These are phyloP conservation scores for Caretta caretta DNA, from an alignment of 2,113 vertebrate species.

Conservation along the genomic window DNA sequence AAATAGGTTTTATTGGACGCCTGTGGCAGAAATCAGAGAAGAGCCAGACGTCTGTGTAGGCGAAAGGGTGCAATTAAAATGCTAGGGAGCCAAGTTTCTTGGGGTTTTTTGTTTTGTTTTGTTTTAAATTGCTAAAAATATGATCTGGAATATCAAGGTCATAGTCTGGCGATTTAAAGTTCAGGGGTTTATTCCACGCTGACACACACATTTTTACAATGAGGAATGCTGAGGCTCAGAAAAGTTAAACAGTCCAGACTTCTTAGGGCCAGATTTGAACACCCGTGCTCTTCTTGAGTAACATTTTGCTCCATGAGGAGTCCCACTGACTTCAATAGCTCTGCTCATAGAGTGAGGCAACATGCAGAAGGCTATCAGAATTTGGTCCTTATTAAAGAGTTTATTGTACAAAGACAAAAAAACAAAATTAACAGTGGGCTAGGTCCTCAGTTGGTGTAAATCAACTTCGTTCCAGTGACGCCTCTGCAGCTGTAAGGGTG, in stretches of 20 bases:
- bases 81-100: neutral
- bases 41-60: neutral
- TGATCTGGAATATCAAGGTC: neutral
- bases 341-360: neutral
- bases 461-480: neutral
- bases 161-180: neutral
- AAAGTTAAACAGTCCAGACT: neutral
- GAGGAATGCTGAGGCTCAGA: neutral
- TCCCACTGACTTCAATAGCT: neutral
- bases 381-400: neutral
- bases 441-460: neutral
- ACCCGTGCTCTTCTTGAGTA: neutral
- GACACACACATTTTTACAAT: neutral
- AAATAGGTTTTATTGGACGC: neutral
- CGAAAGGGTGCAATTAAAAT: neutral
- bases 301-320: neutral
- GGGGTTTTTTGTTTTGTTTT: neutral
- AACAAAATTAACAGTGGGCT: neutral
- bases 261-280: neutral
- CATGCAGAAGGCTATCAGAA: neutral
- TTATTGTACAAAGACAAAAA: neutral
- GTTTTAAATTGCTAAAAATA: neutral
- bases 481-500: neutral
- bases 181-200: neutral
- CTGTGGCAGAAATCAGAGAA: slow-evolving; percentile 2